These are phyloP conservation scores for Glomeris maerens DNA, from an alignment of 1,140 invertebrate genomes.

Conservation along the genomic window DNA sequence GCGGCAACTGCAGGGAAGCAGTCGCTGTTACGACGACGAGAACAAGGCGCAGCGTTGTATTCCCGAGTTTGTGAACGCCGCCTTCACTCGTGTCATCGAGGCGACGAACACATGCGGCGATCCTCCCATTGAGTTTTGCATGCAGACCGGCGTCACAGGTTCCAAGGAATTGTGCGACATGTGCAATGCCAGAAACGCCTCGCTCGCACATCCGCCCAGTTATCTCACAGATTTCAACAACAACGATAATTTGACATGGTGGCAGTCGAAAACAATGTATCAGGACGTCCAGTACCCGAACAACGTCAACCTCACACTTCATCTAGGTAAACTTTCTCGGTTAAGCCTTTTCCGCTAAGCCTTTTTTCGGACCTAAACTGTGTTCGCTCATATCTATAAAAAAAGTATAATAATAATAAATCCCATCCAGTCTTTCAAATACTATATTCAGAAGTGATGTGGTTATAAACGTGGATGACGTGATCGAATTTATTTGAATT, in stretches of 20 bases:
- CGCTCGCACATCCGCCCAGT: conserved; percentile 49
- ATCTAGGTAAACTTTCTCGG: conserved; percentile 51
- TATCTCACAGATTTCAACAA: conserved; percentile 83
- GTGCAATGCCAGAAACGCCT: conserved; percentile 38
- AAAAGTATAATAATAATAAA: too few species aligned
- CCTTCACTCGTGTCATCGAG: conserved; percentile 70
- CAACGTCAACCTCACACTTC: conserved; percentile 80
- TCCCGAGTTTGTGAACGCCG: conserved; percentile 91
- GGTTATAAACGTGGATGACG: too few species aligned
- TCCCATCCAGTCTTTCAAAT: too few species aligned
- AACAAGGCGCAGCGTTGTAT: conserved; percentile 63
- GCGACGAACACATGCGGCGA: conserved; percentile 90
- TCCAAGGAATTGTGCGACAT: conserved; percentile 43
- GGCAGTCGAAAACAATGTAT: conserved; percentile 95
- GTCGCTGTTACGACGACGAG: conserved; percentile 35
- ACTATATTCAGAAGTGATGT: too few species aligned
- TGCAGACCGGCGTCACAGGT: conserved; percentile 56
- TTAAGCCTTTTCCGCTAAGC: not conserved
- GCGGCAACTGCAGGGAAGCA: too few species aligned
- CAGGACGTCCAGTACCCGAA: conserved; percentile 79
- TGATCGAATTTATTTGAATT: too few species aligned
- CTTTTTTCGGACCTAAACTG: not conserved
- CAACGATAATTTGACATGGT: conserved; percentile 84
- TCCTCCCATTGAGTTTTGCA: conserved; percentile 64
- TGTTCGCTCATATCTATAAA: too few species aligned